Percentiles rank a stretch among this genome's conserved stretches.
phyloP scores from a whole-genome alignment of 2,888 invertebrate species.

The Cerceris rybyensis region DNA sequence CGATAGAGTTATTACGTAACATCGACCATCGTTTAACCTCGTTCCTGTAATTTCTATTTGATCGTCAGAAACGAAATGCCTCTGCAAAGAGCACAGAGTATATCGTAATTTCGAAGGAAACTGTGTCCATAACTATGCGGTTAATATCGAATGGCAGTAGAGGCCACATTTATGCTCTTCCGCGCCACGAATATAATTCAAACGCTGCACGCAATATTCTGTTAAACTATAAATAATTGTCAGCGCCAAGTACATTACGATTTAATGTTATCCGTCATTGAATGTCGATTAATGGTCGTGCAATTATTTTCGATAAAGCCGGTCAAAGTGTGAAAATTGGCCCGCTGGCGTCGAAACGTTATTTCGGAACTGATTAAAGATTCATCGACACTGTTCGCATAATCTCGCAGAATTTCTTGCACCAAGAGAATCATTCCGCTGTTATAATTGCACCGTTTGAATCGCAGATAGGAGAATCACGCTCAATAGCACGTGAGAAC shows the following conservation, averaged over 20 bases:
- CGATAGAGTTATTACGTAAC: too few relatives aligned
- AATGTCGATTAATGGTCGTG: not conserved
- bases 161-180: conserved; percentile 43
- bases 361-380: conserved; percentile 14
- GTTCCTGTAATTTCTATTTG: not conserved
- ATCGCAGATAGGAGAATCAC: conserved; percentile 44
- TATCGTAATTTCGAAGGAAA: conserved; percentile 31
- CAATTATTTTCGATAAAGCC: not conserved
- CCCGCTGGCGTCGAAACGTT: conserved; percentile 2
- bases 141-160: conserved; percentile 34
- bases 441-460: conserved; percentile 51
- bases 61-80: not conserved
- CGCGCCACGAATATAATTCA: conserved; percentile 49
- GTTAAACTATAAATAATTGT: conserved; percentile 55
- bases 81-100: conserved; percentile 5
- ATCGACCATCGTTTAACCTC: not conserved
- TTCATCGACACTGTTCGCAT: conserved; percentile 1
- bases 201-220: conserved; percentile 29
- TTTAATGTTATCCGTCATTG: conserved; percentile 21
- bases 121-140: conserved; percentile 16
- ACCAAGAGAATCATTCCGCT: conserved; percentile 15
- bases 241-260: conserved; percentile 39
- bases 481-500: conserved; percentile 49
- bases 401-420: not conserved
- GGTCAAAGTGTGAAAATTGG: not conserved